Percentiles rank a stretch among this genome's conserved stretches.
phyloP scores from a whole-genome alignment of 2,797 vertebrate genomes.

The Emys orbicularis region DNA sequence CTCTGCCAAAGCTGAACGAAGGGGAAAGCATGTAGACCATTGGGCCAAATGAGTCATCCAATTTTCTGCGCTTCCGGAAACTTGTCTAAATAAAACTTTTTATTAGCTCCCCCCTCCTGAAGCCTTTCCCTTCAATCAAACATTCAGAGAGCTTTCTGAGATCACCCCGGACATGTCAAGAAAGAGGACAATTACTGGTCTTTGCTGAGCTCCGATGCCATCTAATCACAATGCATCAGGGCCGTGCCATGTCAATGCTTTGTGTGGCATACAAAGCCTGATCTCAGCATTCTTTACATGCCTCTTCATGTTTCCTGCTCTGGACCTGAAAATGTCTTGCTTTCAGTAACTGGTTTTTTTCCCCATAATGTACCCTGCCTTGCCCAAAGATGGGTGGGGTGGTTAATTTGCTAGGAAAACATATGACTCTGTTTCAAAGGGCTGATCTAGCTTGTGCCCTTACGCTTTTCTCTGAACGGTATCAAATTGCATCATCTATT shows the following conservation, averaged over 20 bases:
- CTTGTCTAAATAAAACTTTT: background rate
- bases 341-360: background rate
- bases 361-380: background rate
- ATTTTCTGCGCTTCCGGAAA: conserved; percentile 31
- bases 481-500: background rate
- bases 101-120: background rate
- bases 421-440: rapidly evolving
- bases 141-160: background rate
- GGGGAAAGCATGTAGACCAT: conserved; percentile 63
- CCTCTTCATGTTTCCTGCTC: background rate
- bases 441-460: background rate
- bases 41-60: conserved; percentile 58
- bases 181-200: background rate
- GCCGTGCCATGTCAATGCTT: background rate
- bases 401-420: background rate
- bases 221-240: background rate
- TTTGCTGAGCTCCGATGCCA: background rate
- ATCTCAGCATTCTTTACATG: background rate
- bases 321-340: rapidly evolving
- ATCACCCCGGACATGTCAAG: background rate
- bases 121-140: conserved; percentile 9
- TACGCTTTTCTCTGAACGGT: background rate
- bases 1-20: conserved; percentile 48
- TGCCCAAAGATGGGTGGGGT: rapidly evolving
- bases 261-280: rapidly evolving